Conservation (phyloP, 23 tunicate genomes). For the Ciona savignyi region DNA sequence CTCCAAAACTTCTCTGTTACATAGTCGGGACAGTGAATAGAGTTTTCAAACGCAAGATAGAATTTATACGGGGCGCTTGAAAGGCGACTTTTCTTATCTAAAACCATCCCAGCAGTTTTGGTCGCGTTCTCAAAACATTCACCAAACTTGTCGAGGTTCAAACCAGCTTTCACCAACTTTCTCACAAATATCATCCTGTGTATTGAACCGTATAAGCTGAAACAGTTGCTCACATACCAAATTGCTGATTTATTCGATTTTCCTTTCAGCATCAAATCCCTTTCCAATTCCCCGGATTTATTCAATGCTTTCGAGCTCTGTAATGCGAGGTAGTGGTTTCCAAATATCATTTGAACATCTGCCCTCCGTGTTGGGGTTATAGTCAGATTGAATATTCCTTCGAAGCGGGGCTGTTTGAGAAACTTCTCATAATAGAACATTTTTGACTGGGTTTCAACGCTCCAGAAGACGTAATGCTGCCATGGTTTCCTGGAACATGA, state of each 20-base stretch:
- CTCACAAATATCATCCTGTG: too few relatives aligned
- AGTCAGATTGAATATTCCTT: constrained; percentile 5
- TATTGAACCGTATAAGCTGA: too few relatives aligned
- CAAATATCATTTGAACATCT: too few relatives aligned
- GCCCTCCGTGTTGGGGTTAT: background rate
- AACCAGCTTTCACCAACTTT: constrained; percentile 3
- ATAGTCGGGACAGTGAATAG: constrained; percentile 6
- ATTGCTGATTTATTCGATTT: too few relatives aligned
- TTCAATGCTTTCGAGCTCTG: too few relatives aligned
- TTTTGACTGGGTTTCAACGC: constrained; percentile 7
- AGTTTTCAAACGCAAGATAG: constrained; percentile 8
- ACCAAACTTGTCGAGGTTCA: background rate
- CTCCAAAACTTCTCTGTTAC: constrained; percentile 8
- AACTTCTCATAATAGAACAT: background rate
- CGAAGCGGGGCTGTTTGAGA: background rate
- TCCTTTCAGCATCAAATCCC: too few relatives aligned
- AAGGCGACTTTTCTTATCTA: too few relatives aligned
- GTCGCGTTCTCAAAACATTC: background rate
- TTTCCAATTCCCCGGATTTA: too few relatives aligned
- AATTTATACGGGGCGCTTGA: constrained; percentile 3
- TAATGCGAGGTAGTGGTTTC: too few relatives aligned
- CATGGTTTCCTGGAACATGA: constrained; percentile 9
- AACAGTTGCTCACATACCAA: too few relatives aligned
- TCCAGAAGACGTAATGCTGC: constrained; percentile 10
- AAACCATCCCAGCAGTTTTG: too few relatives aligned